Evolutionary conservation across 2,113 vertebrate genomes (phyloP), one percentile per base, ranked within the genome.

Genomic region (Corythaeola cristata): DNA sequence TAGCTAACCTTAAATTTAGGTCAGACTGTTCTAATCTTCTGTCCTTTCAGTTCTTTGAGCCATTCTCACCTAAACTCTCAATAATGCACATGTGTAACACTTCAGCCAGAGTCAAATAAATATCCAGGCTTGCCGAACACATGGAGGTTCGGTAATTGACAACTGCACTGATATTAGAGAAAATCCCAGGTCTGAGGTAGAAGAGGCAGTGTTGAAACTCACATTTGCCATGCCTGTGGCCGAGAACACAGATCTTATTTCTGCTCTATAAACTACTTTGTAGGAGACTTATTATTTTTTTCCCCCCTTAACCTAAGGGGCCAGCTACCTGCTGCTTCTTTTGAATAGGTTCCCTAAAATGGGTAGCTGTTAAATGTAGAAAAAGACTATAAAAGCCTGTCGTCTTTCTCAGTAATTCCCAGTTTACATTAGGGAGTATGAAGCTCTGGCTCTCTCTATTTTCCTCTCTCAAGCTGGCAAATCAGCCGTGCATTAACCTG

Each of bases 51-150:
- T 27, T 69, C 26, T 88, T 75, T 83, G 55, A 58, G 32, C n/a
- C 23, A 15, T 69, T 88, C 50, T 58, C 9, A 49, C 20, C 23
- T 64, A 24, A 85, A 39, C 14, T 85, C 17, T 78, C 39, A 52
- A 1, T 62, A 88, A 83, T 68, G 14, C 11, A 15, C 7, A 6
- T 45, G 53, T 0, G 0, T 50, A 55, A 37, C 12, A 18, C 33
- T 50, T 90, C 23, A 71, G 45, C 45, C 1, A 1, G 85, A 82
- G n/a, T 88, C n/a, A 88, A 39, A 52, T 59, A 85, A 71, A 77
- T 62, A 58, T 64, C 44, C 39, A 50, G 28, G 39, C 67, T 82
- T 69, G 21, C 33, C 71, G 47, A 85, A 41, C 39, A 67, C 27
- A 32, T 4, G 17, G 15, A 77, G 56, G 15, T 88, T 96, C 2